A percentile compares a stretch with the other conserved stretches of the same genome.
These are phyloP conservation scores for Enteromius anoplus DNA, from an alignment of 2,797 vertebrate species.

Conservation along the genomic window DNA sequence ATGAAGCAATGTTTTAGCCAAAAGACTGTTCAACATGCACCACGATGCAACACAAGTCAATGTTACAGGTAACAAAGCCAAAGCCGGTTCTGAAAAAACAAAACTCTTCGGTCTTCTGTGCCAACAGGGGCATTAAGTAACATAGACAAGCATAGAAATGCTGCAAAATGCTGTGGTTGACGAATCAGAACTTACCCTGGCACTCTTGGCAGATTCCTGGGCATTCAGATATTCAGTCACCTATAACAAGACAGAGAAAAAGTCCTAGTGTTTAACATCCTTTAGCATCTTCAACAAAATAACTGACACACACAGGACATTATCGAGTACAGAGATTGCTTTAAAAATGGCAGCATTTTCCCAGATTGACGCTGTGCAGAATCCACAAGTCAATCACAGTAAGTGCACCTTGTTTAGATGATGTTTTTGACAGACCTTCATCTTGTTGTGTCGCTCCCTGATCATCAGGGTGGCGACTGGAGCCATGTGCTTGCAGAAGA, in stretches of 20 bases:
- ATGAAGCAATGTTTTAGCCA: conserved; percentile 29
- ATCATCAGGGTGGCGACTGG: conserved; percentile 14
- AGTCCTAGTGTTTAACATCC: not conserved
- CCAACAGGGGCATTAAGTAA: not conserved
- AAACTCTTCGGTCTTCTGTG: not conserved
- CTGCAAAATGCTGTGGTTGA: not conserved
- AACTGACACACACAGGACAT: not conserved
- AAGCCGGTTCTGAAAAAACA: not conserved
- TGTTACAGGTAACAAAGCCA: conserved; percentile 13
- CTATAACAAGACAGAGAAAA: conserved; percentile 66
- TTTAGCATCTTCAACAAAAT: conserved; percentile 7
- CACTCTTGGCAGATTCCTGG: conserved; percentile 93
- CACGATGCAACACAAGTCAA: not conserved
- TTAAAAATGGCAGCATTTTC: conserved; percentile 20
- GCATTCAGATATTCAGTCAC: conserved; percentile 92
- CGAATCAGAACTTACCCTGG: conserved; percentile 80
- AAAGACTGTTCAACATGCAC: not conserved
- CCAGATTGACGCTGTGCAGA: conserved; percentile 12
- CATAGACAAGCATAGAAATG: not conserved
- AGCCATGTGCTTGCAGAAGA: not conserved
- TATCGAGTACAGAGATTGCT: not conserved
- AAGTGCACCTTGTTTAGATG: conserved; percentile 22
- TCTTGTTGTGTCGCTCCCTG: conserved; percentile 10
- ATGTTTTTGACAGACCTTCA: conserved; percentile 19
- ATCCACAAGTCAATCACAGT: conserved; percentile 6